Evolutionary conservation across 1,140 invertebrate genomes (phyloP), one percentile per base, ranked within the genome.

Genomic region (Antheraea pernyi): DNA sequence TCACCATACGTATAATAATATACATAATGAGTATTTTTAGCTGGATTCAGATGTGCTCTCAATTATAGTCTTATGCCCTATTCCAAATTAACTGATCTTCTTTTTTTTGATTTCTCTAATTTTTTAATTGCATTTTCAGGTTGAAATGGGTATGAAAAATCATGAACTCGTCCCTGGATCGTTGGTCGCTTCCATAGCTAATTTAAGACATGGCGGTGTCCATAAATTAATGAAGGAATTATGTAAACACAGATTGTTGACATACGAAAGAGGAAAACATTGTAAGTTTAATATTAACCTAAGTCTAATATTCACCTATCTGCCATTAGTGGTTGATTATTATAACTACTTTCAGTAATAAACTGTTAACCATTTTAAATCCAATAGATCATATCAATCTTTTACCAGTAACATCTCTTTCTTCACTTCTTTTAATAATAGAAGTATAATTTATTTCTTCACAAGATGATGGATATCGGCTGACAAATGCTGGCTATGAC

Each of bases 141-240:
- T 99, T 89, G 99, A 99, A 94, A 99, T 99, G 98, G 99, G 99
- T 10, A 99, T 99, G 98, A 99, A 99, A 87, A 99, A 99, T 88
- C 99, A 99, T 84, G 99, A 99, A 91, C 89, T 99, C 5, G 99
- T 99, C 3, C 98, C 99, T 3, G 95, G 95, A 5, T 93, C 96
- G 0, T 91, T 99, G 19, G 96, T 97, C 13, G 97, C 98, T 37
- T 96, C 97, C n/a, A 99, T 99, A 84, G 98, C 99, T 39, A 97
- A 97, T 91, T 93, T 99, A 5, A 96, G 96, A 74, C 95, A 97
- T 80, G 99, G 99, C 39, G 99, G 99, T 67, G 97, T 98, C 13
- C 96, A 98, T 84, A 99, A 99, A 93, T 91, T 98, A 48, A 93
- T 99, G 61, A 95, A 95, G 74, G 97, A 99, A 88, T 89, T 99